These are phyloP conservation scores for Drosophila tristis DNA, from an alignment of 1,140 invertebrate genomes.

Conservation along the genomic window DNA sequence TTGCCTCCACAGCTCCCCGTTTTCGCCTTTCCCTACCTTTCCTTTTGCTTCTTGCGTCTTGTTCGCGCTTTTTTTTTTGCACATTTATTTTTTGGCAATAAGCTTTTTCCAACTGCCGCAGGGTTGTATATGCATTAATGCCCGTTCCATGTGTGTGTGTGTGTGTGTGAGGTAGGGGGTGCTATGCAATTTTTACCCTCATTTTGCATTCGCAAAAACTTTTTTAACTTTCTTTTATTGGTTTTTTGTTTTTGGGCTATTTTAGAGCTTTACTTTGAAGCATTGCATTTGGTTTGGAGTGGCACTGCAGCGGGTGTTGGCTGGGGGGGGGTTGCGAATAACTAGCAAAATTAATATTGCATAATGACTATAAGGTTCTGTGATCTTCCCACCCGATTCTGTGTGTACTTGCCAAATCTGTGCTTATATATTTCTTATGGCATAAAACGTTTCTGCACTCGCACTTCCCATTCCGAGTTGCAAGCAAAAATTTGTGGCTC, in stretches of 20 bases:
- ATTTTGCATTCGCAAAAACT: conserved; percentile 26
- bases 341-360: too few relatives aligned
- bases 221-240: neutral
- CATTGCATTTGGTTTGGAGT: conserved; percentile 14
- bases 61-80: too few relatives aligned
- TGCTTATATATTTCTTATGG: neutral
- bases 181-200: conserved; percentile 42
- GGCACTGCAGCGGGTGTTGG: neutral
- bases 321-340: too few relatives aligned
- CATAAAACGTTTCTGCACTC: conserved; percentile 1
- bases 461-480: neutral
- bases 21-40: neutral
- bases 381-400: too few relatives aligned
- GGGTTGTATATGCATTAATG: conserved; percentile 75
- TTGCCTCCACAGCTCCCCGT: too few relatives aligned
- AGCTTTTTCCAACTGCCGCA: conserved; percentile 70
- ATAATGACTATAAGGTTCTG: too few relatives aligned
- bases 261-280: conserved; percentile 43
- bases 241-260: conserved; percentile 5
- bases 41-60: conserved; percentile 2
- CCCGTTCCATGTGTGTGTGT: conserved; percentile 18
- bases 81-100: conserved; percentile 69
- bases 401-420: neutral
- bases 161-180: neutral
- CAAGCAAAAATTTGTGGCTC: conserved; percentile 7